These are phyloP conservation scores for Sericinus montela DNA, from an alignment of 2,888 invertebrate genomes.

Conservation along the genomic window DNA sequence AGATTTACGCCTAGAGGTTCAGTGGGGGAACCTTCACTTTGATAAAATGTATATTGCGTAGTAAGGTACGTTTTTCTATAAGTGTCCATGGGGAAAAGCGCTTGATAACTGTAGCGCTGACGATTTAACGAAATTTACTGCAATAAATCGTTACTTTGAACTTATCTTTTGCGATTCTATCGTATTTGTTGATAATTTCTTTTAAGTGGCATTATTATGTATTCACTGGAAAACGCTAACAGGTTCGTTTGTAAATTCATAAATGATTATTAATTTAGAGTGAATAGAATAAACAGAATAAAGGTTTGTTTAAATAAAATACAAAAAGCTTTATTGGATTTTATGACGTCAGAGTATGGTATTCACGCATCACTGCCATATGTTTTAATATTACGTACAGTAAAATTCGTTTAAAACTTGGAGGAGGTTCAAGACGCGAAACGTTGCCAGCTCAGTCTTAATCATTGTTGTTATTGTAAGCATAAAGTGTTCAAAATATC, in stretches of 20 bases:
- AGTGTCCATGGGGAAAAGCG: slow-evolving; percentile 64
- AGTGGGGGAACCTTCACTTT: slow-evolving; percentile 58
- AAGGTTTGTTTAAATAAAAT: slow-evolving; percentile 42
- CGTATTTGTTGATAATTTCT: slow-evolving; percentile 14
- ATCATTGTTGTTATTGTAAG: slow-evolving; percentile 52
- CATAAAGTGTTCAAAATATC: slow-evolving; percentile 25
- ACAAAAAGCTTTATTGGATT: slow-evolving; percentile 40
- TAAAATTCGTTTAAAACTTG: slow-evolving; percentile 68
- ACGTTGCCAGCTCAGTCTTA: slow-evolving; percentile 45
- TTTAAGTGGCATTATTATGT: slow-evolving; percentile 32
- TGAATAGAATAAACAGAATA: slow-evolving; percentile 41
- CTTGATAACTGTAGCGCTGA: slow-evolving; percentile 26
- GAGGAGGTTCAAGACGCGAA: slow-evolving; percentile 55
- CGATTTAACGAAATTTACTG: slow-evolving; percentile 37
- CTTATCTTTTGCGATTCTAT: slow-evolving; percentile 30
- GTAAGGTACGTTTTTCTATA: slow-evolving; percentile 58
- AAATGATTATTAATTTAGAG: slow-evolving; percentile 37
- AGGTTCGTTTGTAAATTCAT: slow-evolving; percentile 44
- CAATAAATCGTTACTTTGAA: slow-evolving; percentile 58
- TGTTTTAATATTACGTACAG: slow-evolving; percentile 50
- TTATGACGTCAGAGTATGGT: slow-evolving; percentile 43
- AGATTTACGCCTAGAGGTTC: slow-evolving; percentile 73
- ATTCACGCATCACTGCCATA: slow-evolving; percentile 36
- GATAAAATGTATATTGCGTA: slow-evolving; percentile 75
- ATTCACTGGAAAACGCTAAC: slow-evolving; percentile 41